Evolutionary conservation across 2,797 vertebrate genomes (phyloP).

Genomic region (Typhlichthys subterraneus): DNA sequence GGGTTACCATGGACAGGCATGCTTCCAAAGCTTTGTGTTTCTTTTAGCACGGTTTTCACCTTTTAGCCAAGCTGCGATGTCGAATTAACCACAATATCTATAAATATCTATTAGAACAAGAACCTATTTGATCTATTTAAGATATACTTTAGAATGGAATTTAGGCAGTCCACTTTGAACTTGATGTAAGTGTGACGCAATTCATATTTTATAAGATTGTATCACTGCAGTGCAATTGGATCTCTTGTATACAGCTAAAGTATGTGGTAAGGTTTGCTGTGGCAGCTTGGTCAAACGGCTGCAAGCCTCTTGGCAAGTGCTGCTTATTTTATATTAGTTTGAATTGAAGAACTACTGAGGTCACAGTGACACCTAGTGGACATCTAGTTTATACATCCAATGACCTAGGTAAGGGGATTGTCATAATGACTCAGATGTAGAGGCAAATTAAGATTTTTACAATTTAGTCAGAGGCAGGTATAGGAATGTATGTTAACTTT

Average conservation of each 20-base stretch:
- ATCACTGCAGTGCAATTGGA: too few species aligned
- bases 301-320: constrained; percentile 38
- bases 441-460: too few species aligned
- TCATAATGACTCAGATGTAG: too few species aligned
- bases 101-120: constrained; percentile 26
- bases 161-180: constrained; percentile 30
- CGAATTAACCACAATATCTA: constrained; percentile 48
- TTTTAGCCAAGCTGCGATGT: constrained; percentile 67
- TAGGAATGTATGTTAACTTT: too few species aligned
- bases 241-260: constrained; percentile 14
- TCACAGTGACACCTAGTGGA: constrained; percentile 34
- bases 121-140: constrained; percentile 22
- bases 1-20: constrained; percentile 77
- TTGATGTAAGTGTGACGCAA: constrained; percentile 9
- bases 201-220: neutral
- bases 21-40: constrained; percentile 78
- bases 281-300: constrained; percentile 47
- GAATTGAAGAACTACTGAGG: constrained; percentile 54
- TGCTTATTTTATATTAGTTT: constrained; percentile 56
- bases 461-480: too few species aligned
- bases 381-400: neutral
- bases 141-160: constrained; percentile 17
- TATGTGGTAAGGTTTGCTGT: constrained; percentile 22
- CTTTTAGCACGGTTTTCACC: constrained; percentile 59
- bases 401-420: too few species aligned